phyloP scores from a whole-genome alignment of 2,888 invertebrate species.

The Nomada fucata region DNA sequence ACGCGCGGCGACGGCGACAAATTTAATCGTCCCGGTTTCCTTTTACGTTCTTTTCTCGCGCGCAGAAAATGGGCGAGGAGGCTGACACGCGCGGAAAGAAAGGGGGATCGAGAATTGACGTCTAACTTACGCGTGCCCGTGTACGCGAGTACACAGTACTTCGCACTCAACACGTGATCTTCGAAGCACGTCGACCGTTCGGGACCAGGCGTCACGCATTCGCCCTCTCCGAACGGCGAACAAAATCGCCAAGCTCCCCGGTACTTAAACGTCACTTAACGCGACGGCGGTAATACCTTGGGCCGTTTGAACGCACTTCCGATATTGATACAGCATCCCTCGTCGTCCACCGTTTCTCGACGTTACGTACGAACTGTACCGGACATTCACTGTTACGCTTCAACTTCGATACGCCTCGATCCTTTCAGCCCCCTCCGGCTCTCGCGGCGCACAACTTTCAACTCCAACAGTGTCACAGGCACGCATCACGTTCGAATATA shows the following conservation, averaged over 20 bases:
- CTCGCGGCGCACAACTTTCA: not conserved
- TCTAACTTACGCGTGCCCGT: not conserved
- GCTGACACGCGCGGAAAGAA: not conserved
- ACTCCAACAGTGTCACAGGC: not conserved
- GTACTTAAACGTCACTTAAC: not conserved
- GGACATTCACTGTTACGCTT: not conserved
- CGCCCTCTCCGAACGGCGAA: not conserved
- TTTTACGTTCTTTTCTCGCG: not conserved
- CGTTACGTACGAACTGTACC: not conserved
- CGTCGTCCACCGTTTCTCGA: not conserved
- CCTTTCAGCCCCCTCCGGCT: not conserved
- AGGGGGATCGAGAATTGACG: not conserved
- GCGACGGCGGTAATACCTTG: not conserved
- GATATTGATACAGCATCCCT: not conserved
- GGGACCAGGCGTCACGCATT: not conserved
- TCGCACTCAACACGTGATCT: slow-evolving; percentile 44
- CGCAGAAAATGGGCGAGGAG: too few species aligned
- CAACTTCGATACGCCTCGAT: not conserved
- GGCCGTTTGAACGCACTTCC: slow-evolving; percentile 15
- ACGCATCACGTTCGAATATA: slow-evolving; percentile 23
- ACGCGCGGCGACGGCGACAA: slow-evolving; percentile 9
- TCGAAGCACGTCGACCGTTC: slow-evolving; percentile 9
- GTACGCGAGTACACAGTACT: not conserved
- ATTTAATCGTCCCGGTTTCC: slow-evolving; percentile 33
- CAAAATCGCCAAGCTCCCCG: not conserved